Base-by-base conservation (phyloP, 2,113 vertebrate species). In the Mus spicilegus region DNA sequence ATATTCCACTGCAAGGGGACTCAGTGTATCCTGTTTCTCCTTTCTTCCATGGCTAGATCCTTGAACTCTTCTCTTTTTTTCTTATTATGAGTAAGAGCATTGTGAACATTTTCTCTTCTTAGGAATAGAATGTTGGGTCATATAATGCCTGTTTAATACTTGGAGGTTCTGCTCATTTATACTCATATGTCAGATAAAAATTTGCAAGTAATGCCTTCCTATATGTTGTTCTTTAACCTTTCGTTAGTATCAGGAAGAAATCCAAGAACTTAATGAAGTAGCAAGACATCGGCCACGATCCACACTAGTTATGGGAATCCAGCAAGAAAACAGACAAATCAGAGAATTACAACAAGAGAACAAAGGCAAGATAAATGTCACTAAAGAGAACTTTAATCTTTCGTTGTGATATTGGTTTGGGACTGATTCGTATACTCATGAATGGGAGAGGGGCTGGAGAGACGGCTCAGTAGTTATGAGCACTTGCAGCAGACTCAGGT, bases 241-340 rank as follows among this genome's bases (percentile, higher is more conserved):
- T 73, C 51, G 12, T 58, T 88, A 88, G 87, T 89, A 89, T 61
- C 87, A 75, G n/a, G 87, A 89, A 75, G 87, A 89, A 89, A 89
- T 89, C 54, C 87, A 89, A 75, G 87, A 89, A 89, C 87, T 89
- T 75, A 89, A 89, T 89, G 87, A 89, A 89, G 87, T 89, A 72
- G 99, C 99, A 75, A 99, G 99, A 97, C 99, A 99, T 98, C 99
- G 99, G 46, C 99, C 99, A 70, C 99, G 99, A 10, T 99, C 99
- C 84, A 99, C 99, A 0, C 98, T 99, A 93, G 99, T 99, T 24
- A 98, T 99, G 98, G 99, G 99, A 76, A 99, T 99, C 96, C 99
- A 99, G 93, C 99, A 99, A 97, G 99, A 99, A 97, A 99, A 99
- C 98, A 99, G 99, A 82, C 99, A 99, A 95, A 99, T 99, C 91